A percentile compares a stretch with the other conserved stretches of the same genome.
phyloP scores from a whole-genome alignment of 2,797 vertebrate genomes.

The Tokudaia tokunoshimensis region DNA sequence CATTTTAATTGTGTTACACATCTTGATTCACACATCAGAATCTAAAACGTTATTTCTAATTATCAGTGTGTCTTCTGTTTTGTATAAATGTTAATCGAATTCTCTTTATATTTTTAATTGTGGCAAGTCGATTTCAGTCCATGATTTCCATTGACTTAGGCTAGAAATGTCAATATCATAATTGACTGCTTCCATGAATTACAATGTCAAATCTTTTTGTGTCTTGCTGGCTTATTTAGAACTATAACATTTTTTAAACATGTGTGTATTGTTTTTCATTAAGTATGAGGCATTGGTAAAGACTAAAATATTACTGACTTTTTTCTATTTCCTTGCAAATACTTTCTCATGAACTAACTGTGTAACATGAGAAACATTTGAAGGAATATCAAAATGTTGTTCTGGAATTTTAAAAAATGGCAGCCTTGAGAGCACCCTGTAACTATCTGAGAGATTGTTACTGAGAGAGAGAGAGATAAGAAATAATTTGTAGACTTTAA shows the following conservation, averaged over 20 bases:
- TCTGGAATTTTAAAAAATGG: background rate
- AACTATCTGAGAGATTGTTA: slow-evolving; percentile 5
- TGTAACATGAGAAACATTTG: background rate
- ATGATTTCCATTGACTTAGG: background rate
- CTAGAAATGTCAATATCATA: background rate
- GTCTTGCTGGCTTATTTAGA: background rate
- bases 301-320: background rate
- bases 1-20: background rate
- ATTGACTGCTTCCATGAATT: background rate
- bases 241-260: background rate
- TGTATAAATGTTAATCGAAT: background rate
- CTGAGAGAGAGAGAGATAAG: background rate
- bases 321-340: background rate
- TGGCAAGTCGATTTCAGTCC: background rate
- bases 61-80: background rate
- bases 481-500: background rate
- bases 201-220: background rate
- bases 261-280: background rate
- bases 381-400: background rate
- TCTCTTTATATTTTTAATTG: background rate
- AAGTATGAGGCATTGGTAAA: background rate
- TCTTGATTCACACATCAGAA: background rate
- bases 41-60: background rate
- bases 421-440: background rate
- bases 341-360: background rate